These are phyloP conservation scores for Enteromius treurensis DNA, from an alignment of 2,797 vertebrate species.

Conservation along the genomic window DNA sequence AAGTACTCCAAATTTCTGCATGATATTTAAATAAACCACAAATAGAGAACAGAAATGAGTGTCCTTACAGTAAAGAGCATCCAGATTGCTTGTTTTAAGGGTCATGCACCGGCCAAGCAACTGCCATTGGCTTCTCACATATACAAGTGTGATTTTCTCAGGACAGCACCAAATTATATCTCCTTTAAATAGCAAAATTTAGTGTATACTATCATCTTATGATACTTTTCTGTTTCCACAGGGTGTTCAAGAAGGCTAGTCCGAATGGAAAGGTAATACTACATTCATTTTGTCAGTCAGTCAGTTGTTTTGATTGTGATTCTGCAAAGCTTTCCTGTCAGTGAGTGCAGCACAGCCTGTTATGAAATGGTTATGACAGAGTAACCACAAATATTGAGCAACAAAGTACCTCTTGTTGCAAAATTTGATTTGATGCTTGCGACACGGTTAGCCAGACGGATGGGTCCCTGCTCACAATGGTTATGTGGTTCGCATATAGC, in stretches of 20 bases:
- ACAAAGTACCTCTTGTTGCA: constrained; percentile 28
- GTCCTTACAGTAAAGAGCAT: background rate
- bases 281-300: background rate
- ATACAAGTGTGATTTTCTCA: constrained; percentile 6
- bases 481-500: constrained; percentile 33
- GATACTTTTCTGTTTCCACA: constrained; percentile 70
- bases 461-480: background rate
- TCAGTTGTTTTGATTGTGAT: background rate
- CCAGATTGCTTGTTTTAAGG: background rate
- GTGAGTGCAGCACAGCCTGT: background rate
- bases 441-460: constrained; percentile 26
- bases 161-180: background rate
- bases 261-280: constrained; percentile 94
- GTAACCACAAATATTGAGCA: constrained; percentile 23
- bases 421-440: constrained; percentile 17
- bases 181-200: background rate
- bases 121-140: background rate
- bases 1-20: background rate
- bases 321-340: background rate
- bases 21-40: background rate
- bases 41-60: background rate
- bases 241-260: constrained; percentile 97
- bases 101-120: background rate
- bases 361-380: constrained; percentile 24
- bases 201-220: background rate